Percentiles rank a stretch among this genome's conserved stretches.
These are phyloP conservation scores for Microcebus griseorufus DNA, from an alignment of 2,113 vertebrate genomes.

Conservation along the genomic window DNA sequence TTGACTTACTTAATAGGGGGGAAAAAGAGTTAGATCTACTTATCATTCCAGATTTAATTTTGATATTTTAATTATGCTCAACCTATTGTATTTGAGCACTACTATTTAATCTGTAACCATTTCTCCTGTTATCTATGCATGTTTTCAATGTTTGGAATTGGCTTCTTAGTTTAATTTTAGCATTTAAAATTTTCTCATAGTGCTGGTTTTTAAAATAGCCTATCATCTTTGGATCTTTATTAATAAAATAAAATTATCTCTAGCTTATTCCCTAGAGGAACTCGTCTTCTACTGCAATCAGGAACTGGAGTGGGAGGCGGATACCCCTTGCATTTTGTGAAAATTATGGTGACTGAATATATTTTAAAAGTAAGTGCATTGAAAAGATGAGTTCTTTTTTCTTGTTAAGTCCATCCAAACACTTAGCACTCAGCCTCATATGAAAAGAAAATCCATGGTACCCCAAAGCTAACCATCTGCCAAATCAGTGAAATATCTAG, in stretches of 20 bases:
- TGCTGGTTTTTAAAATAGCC: not conserved
- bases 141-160: constrained; percentile 27
- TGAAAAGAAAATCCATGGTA: not conserved
- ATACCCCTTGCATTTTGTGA: not conserved
- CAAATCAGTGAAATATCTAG: not conserved
- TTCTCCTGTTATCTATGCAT: not conserved
- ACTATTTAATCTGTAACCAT: not conserved
- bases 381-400: not conserved
- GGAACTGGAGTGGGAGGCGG: not conserved
- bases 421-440: not conserved
- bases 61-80: not conserved
- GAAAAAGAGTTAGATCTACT: not conserved
- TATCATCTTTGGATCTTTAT: not conserved
- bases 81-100: not conserved
- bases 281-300: not conserved
- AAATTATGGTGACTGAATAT: not conserved
- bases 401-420: not conserved
- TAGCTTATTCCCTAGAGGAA: not conserved
- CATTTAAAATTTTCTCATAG: not conserved
- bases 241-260: not conserved
- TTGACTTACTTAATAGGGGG: not conserved
- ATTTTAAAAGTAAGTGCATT: not conserved
- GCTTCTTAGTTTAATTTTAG: not conserved
- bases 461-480: not conserved
- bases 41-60: not conserved